Percentiles rank a stretch among this genome's conserved stretches.
Evolutionary conservation across 1,140 invertebrate genomes (phyloP).

Genomic region (Aphelenchoides besseyi): DNA sequence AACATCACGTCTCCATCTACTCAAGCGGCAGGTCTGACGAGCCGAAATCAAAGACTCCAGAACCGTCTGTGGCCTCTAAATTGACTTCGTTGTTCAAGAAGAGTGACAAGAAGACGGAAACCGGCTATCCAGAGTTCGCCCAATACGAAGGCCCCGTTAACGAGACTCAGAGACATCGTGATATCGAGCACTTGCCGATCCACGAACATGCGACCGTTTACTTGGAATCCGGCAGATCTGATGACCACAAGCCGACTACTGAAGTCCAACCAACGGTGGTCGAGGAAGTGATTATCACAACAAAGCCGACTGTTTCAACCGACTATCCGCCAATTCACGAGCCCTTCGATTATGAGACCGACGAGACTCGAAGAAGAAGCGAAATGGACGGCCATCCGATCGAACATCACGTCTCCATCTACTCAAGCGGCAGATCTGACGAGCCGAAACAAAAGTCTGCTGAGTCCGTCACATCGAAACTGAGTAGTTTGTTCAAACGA

Average conservation of each 20-base stretch:
- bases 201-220: background rate
- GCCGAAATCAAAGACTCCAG: background rate
- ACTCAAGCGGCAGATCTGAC: background rate
- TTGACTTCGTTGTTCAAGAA: too few species aligned
- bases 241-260: background rate
- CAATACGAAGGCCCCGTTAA: too few species aligned
- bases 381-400: background rate
- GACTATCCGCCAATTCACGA: background rate
- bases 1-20: constrained; percentile 2
- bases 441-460: background rate
- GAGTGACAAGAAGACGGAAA: too few species aligned
- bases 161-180: too few species aligned
- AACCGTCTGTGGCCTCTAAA: too few species aligned
- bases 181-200: background rate
- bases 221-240: background rate
- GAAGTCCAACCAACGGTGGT: background rate
- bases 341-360: background rate
- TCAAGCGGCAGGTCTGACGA: background rate
- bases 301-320: background rate
- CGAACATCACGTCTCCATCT: background rate
- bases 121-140: too few species aligned
- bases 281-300: background rate
- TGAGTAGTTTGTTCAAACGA: background rate
- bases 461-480: background rate
- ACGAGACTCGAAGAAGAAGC: background rate